phyloP scores from a whole-genome alignment of 2,113 vertebrate genomes.

The Proteles cristata region DNA sequence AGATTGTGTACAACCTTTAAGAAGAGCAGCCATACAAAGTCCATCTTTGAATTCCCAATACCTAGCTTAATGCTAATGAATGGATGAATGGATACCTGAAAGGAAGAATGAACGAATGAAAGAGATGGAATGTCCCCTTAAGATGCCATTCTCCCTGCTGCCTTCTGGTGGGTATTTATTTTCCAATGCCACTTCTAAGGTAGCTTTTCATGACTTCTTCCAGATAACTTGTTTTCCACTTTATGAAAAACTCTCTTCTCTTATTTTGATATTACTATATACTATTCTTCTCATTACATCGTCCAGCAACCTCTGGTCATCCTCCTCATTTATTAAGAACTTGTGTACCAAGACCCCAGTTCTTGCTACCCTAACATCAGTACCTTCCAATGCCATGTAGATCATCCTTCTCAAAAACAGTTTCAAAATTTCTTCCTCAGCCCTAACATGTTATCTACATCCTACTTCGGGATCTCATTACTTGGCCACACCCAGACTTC shows the following conservation, averaged over 20 bases:
- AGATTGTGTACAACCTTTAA: not conserved
- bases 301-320: not conserved
- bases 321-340: not conserved
- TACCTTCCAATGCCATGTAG: not conserved
- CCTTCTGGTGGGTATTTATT: constrained; percentile 22
- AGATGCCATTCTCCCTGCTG: not conserved
- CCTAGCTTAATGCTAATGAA: not conserved
- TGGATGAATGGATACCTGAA: not conserved
- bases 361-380: not conserved
- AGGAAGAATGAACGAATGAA: not conserved
- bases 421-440: not conserved
- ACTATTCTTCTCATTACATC: not conserved
- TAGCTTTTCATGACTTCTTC: not conserved
- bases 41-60: not conserved
- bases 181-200: not conserved
- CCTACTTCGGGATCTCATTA: not conserved
- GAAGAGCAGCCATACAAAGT: not conserved
- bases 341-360: not conserved
- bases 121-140: not conserved
- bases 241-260: not conserved
- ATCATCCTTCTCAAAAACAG: not conserved
- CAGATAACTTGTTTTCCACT: not conserved
- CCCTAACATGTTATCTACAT: not conserved
- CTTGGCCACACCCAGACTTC: not conserved
- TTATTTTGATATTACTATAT: not conserved